Conservation (phyloP, 2,113 vertebrate species). For the Erythrocercus mccallii region DNA sequence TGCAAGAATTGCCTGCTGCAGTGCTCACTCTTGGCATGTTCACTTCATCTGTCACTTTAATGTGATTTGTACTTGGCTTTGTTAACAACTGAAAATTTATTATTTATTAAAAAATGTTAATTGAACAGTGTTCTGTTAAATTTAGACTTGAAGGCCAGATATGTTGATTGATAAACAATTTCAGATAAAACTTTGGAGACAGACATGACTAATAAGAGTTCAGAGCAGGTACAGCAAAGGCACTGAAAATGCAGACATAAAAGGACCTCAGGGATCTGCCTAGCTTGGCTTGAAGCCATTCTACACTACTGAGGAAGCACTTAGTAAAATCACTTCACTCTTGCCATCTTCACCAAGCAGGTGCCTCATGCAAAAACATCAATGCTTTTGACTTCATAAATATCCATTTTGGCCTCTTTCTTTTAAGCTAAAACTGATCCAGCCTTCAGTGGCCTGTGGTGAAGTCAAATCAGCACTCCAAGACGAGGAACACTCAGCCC, state of each 20-base stretch:
- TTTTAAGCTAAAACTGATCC: neutral
- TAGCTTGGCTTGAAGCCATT: neutral
- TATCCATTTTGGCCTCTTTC: neutral
- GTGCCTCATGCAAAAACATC: neutral
- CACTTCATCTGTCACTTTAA: neutral
- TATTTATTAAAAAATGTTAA: neutral
- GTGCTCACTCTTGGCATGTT: neutral
- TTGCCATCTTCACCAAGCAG: neutral
- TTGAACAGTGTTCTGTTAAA: neutral
- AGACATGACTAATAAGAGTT: rapidly evolving
- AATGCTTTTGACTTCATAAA: neutral
- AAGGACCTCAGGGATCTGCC: neutral
- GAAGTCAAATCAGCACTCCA: neutral
- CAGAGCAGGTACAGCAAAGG: neutral
- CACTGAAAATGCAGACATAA: neutral
- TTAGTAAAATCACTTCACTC: neutral
- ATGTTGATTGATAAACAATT: neutral
- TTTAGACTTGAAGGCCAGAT: neutral
- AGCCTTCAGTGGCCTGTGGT: neutral
- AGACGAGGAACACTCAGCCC: neutral
- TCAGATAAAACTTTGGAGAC: neutral
- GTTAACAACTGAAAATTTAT: neutral
- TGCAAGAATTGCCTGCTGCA: neutral
- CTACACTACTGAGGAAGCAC: neutral
- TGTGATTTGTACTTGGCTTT: neutral